Evolutionary conservation across 2,797 vertebrate genomes (phyloP).

Genomic region (Enteromius treurensis): DNA sequence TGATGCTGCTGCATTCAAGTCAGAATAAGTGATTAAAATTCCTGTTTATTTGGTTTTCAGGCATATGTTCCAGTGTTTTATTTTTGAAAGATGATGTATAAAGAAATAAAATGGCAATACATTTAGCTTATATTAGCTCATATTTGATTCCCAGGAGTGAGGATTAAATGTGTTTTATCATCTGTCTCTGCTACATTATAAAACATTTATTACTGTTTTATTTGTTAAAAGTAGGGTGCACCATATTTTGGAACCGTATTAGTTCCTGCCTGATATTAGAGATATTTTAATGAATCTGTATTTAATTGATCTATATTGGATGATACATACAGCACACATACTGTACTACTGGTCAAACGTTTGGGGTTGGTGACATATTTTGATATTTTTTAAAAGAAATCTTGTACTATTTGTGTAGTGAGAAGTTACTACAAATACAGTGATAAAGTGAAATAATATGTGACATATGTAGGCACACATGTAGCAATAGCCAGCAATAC

Average conservation of each 20-base stretch:
- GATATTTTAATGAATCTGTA: neutral
- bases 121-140: no score
- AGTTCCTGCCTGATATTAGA: neutral
- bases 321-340: neutral
- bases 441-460: no score
- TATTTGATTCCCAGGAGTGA: neutral
- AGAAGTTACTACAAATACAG: no score
- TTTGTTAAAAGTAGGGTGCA: neutral
- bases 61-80: neutral
- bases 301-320: neutral
- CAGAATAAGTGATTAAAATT: neutral
- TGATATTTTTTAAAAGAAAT: no score
- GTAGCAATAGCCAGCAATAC: no score
- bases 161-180: neutral
- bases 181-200: neutral
- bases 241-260: neutral
- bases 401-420: no score
- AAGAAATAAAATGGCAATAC: neutral
- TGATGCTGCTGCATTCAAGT: neutral
- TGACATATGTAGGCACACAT: no score
- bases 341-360: neutral
- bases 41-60: neutral
- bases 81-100: neutral
- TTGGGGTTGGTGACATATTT: no score
- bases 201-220: neutral